Conservation (phyloP, 1,140 invertebrate genomes). For the Macrotrachela quadricornifera region DNA sequence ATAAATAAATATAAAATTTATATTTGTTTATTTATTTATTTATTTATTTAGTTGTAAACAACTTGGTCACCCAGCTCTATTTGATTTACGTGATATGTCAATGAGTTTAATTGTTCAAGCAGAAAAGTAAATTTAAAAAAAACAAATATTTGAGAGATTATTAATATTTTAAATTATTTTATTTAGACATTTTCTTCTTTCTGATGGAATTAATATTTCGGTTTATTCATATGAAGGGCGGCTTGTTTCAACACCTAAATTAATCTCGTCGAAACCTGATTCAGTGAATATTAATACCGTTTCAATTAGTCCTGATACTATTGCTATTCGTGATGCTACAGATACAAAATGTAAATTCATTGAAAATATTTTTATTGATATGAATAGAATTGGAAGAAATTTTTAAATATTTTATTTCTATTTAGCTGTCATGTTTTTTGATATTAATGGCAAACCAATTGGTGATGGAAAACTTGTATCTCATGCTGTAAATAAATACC, state of each 20-base stretch:
- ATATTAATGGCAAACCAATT: constrained; percentile 47
- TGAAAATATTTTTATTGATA: neutral
- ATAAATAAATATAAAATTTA: neutral
- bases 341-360: constrained; percentile 47
- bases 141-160: neutral
- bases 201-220: constrained; percentile 50
- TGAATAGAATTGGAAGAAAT: constrained; percentile 9
- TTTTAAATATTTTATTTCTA: constrained; percentile 18
- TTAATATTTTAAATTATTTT: neutral
- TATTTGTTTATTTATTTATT: too few relatives aligned
- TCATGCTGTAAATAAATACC: constrained; percentile 33
- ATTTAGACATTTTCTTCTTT: constrained; percentile 49
- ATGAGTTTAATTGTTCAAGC: constrained; percentile 57
- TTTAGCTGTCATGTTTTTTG: constrained; percentile 61
- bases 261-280: constrained; percentile 48
- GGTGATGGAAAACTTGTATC: constrained; percentile 42
- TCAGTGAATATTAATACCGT: constrained; percentile 40
- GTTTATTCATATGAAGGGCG: constrained; percentile 72
- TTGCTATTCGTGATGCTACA: constrained; percentile 56
- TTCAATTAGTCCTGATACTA: constrained; percentile 54
- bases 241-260: constrained; percentile 50
- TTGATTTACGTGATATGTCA: constrained; percentile 12
- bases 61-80: too few relatives aligned
- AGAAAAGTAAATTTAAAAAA: constrained; percentile 44
- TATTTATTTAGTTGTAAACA: too few relatives aligned